Evolutionary conservation across 2,113 vertebrate species (phyloP).

Genomic region (Hemichromis elongatus): DNA sequence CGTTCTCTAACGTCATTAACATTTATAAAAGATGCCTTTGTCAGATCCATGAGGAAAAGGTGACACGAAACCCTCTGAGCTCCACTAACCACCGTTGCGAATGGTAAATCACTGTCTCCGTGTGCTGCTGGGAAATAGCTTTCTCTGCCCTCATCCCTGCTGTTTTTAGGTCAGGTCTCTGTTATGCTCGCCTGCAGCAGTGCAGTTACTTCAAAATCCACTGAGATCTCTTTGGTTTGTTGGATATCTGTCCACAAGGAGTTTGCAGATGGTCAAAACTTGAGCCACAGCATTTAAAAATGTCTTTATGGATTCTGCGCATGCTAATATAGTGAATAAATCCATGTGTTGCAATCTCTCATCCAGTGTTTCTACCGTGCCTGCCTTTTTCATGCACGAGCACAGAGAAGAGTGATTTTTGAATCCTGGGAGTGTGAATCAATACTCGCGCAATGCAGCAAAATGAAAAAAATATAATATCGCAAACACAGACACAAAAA

Average conservation of each 20-base stretch:
- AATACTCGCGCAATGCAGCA: not conserved
- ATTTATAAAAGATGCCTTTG: not conserved
- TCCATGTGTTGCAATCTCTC: not conserved
- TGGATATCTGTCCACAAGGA: not conserved
- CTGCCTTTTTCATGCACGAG: not conserved
- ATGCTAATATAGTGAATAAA: not conserved
- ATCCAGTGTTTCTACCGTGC: not conserved
- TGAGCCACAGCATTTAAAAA: not conserved
- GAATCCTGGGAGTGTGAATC: not conserved
- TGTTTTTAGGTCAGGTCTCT: conserved; percentile 17
- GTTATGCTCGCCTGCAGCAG: not conserved
- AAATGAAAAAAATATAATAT: not conserved
- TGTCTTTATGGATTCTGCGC: not conserved
- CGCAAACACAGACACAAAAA: not conserved
- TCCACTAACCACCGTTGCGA: not conserved
- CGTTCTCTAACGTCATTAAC: not conserved
- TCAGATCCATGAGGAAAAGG: not conserved
- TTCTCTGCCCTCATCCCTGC: conserved; percentile 8
- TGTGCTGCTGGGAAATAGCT: not conserved
- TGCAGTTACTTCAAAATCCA: not conserved
- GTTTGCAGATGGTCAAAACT: not conserved
- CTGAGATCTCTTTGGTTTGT: not conserved
- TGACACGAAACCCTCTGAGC: not conserved
- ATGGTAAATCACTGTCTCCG: conserved; percentile 17
- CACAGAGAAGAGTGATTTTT: not conserved